phyloP scores from a whole-genome alignment of 2,888 invertebrate genomes.

The Temnothorax unifasciatus region DNA sequence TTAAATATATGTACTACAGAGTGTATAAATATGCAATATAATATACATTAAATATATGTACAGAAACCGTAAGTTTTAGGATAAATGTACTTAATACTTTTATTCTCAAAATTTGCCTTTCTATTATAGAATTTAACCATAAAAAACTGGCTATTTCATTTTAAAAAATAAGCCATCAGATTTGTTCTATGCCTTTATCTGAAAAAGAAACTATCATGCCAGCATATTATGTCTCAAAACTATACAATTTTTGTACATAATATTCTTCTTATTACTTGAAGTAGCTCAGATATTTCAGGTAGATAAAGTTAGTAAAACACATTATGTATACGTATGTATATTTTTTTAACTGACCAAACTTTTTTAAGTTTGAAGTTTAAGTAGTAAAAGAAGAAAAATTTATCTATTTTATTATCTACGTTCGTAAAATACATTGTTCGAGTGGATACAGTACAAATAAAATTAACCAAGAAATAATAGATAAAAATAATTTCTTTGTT shows the following conservation, averaged over 20 bases:
- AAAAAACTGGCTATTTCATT: background rate
- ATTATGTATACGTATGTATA: too few relatives aligned
- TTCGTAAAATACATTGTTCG: conserved; percentile 10
- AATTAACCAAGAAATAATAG: background rate
- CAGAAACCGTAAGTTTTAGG: background rate
- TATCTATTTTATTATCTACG: background rate
- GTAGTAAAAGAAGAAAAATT: too few relatives aligned
- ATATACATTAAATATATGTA: background rate
- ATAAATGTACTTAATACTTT: background rate
- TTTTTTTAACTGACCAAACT: too few relatives aligned
- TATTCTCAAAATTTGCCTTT: background rate
- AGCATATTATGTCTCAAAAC: too few relatives aligned
- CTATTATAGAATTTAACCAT: background rate
- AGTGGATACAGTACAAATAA: background rate
- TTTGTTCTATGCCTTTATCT: too few relatives aligned
- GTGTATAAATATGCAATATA: background rate
- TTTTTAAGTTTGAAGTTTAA: too few relatives aligned
- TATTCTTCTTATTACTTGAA: too few relatives aligned
- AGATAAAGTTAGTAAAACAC: too few relatives aligned
- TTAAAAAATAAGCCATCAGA: too few relatives aligned
- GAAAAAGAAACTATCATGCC: too few relatives aligned
- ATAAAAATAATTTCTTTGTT: background rate
- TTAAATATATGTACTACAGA: background rate
- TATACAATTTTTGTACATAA: too few relatives aligned
- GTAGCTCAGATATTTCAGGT: too few relatives aligned